Percentiles rank a stretch among this genome's conserved stretches.
These are phyloP conservation scores for Panonychus citri DNA, from an alignment of 1,140 invertebrate genomes.

Conservation along the genomic window DNA sequence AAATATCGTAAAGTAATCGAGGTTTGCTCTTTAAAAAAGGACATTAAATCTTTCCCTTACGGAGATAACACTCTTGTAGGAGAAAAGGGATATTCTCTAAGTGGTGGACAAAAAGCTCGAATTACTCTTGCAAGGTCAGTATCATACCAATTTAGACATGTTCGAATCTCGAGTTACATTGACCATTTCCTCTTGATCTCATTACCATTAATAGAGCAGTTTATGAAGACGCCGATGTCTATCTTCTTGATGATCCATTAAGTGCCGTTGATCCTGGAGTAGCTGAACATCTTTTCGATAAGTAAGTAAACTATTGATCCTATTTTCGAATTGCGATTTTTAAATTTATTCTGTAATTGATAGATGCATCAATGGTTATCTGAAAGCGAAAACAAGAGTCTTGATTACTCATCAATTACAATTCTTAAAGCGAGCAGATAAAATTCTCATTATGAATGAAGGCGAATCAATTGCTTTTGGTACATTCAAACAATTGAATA, in stretches of 20 bases:
- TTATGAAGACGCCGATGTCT: slow-evolving; percentile 26
- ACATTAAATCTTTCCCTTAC: slow-evolving; percentile 24
- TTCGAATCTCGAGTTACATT: background rate
- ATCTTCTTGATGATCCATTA: slow-evolving; percentile 28
- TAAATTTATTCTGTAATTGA: background rate
- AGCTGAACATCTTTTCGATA: slow-evolving; percentile 26
- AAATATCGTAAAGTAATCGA: slow-evolving; percentile 40
- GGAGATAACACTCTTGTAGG: slow-evolving; percentile 41
- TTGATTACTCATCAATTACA: slow-evolving; percentile 53
- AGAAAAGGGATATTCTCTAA: slow-evolving; percentile 41
- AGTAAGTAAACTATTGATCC: slow-evolving; percentile 23
- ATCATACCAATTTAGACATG: background rate
- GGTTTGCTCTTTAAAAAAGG: slow-evolving; percentile 20
- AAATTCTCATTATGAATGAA: slow-evolving; percentile 43
- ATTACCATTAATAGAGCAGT: slow-evolving; percentile 28
- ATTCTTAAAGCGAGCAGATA: slow-evolving; percentile 33
- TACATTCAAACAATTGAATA: background rate
- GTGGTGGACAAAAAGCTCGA: slow-evolving; percentile 55
- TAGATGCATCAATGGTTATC: slow-evolving; percentile 51
- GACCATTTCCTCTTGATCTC: background rate
- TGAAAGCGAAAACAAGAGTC: slow-evolving; percentile 55
- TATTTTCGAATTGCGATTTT: background rate
- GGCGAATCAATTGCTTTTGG: slow-evolving; percentile 25
- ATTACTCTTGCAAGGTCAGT: slow-evolving; percentile 37
- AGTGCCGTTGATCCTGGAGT: slow-evolving; percentile 25